Percentiles rank a stretch among this genome's conserved stretches.
Conservation (phyloP, 53 echinoderm and acorn worm genomes). For the Actinopyga echinites region DNA sequence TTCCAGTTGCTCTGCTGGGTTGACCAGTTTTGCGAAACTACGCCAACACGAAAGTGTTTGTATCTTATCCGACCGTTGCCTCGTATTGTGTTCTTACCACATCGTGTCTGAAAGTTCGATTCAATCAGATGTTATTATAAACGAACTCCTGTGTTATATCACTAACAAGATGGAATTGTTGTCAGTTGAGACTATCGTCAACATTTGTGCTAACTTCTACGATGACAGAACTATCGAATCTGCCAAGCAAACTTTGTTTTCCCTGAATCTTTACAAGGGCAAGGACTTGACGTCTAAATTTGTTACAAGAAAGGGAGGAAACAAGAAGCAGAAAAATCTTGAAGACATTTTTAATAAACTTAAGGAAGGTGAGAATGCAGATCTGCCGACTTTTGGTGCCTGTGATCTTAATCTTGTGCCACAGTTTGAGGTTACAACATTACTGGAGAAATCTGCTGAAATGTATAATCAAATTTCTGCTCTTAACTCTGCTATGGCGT, state of each 20-base stretch:
- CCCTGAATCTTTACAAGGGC: not conserved
- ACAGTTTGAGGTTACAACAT: conserved; percentile 19
- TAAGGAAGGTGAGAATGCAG: not conserved
- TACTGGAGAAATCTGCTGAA: not conserved
- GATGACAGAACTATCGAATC: not conserved
- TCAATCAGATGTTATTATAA: not conserved
- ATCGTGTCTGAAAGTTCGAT: not conserved
- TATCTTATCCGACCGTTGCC: too few species aligned
- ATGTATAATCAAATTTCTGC: not conserved
- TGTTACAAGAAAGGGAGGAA: not conserved
- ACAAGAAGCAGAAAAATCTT: not conserved
- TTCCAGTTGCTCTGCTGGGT: too few species aligned
- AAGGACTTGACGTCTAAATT: not conserved
- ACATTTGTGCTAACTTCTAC: not conserved
- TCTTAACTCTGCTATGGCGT: conserved; percentile 13
- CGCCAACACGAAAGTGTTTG: too few species aligned
- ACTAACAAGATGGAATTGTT: not conserved
- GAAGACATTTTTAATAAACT: not conserved
- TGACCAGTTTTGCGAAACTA: too few species aligned
- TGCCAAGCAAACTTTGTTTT: not conserved
- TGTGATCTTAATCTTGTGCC: conserved; percentile 7
- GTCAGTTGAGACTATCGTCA: not conserved
- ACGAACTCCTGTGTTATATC: not conserved
- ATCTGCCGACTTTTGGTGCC: conserved; percentile 3
- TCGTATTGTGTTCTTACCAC: not conserved